Base-by-base conservation (phyloP, 2,888 invertebrate genomes). In the Thelaira solivaga region DNA sequence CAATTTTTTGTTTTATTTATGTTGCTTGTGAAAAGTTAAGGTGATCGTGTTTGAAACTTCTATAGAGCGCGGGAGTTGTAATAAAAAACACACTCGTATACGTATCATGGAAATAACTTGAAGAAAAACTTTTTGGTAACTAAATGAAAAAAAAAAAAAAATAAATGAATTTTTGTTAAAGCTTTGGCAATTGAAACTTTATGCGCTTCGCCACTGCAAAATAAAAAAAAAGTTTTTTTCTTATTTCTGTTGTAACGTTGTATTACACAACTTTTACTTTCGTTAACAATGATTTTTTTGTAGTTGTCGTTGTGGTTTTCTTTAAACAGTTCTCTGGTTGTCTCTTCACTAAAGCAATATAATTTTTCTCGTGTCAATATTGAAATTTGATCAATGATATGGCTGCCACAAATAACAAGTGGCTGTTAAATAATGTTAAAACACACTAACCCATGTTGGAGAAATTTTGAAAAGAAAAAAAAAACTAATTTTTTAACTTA, bases 201-300 rank as follows among this genome's bases (percentile, higher is more conserved):
- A 51, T 64, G 39, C 55, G 31, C 39, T 62, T 62, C 13, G 61
- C 59, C 39, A 55, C 34, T 8, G 18, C 20, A 47, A 62, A 45
- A 26, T 7, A 13, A 39, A 26, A 39, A 39, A 47, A n/a, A 7
- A 41, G 10, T 3, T 5, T 11, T 31, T 4, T 16, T 39, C 6
- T 13, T 39, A 13, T 16, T 39, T 0, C 5, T 29, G 26, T 29
- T 22, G 51, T 55, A 59, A 26, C 36, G 24, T 8, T 47, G 16
- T 53, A 47, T 76, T 76, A 61, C 59, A 64, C 59, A 76, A 76
- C 76, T 71, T 71, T 71, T 76, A 76, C 76, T 76, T 76, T 76
- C 49, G 45, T 65, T 61, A 49, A 29, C 16, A 26, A 51, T 36
- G 22, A 47, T 67, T 16, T 29, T 1, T 22, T 41, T 20, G 20